Evolutionary conservation across 2,797 vertebrate species (phyloP).

Genomic region (Neosilurus mollespiculum): DNA sequence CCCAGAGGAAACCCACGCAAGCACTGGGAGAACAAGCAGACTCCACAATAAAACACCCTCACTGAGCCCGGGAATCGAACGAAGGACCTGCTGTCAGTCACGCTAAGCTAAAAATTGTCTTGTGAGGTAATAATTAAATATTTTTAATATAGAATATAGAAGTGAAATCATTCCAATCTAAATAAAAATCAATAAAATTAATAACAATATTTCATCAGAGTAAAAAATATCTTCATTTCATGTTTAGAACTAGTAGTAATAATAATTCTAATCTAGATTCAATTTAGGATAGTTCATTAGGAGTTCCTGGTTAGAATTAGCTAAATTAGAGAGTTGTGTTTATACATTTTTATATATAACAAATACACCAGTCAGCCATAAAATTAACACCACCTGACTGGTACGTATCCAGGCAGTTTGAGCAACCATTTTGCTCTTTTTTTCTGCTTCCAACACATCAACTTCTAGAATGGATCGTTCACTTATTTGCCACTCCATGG

Average conservation of each 20-base stretch:
- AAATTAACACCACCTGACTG: no score
- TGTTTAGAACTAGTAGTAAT: background rate
- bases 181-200: background rate
- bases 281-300: background rate
- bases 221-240: background rate
- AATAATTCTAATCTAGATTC: background rate
- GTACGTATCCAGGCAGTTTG: no score
- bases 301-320: background rate
- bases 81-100: background rate
- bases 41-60: no score
- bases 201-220: background rate
- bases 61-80: no score
- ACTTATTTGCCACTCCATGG: no score
- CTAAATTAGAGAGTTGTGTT: background rate
- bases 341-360: background rate
- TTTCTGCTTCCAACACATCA: no score
- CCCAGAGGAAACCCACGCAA: no score
- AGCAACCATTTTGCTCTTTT: no score
- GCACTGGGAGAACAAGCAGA: no score
- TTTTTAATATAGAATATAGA: background rate
- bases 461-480: no score
- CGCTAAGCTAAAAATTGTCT: background rate
- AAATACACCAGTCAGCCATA: no score
- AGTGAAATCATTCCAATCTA: background rate
- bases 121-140: background rate